Percentiles rank a stretch among this genome's conserved stretches.
Evolutionary conservation across 1,140 invertebrate genomes (phyloP).

Genomic region (Parapsyche elsis): DNA sequence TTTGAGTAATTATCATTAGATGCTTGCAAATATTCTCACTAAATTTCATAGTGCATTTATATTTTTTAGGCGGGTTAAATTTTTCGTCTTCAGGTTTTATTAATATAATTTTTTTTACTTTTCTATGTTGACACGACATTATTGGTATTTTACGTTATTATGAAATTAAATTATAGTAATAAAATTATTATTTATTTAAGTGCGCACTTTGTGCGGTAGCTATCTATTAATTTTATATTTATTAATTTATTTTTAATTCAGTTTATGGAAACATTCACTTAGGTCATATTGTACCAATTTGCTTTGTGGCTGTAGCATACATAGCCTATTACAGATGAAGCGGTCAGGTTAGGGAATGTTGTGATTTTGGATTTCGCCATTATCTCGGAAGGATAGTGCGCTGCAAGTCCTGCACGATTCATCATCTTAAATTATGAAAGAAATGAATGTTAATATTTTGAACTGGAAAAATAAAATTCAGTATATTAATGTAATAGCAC

Average conservation of each 20-base stretch:
- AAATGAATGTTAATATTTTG: neutral
- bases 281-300: constrained; percentile 8
- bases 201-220: constrained; percentile 29
- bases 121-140: neutral
- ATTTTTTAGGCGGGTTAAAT: neutral
- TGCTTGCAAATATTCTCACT: constrained; percentile 35
- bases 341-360: neutral
- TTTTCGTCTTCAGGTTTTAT: neutral
- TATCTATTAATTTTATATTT: constrained; percentile 28
- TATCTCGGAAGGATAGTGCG: neutral
- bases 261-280: constrained; percentile 12
- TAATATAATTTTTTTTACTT: neutral
- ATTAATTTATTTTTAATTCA: constrained; percentile 35
- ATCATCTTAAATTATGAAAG: neutral
- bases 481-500: constrained; percentile 17
- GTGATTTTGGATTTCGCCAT: neutral
- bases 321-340: neutral
- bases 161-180: constrained; percentile 5
- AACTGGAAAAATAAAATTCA: neutral
- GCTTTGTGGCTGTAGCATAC: neutral
- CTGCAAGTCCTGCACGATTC: neutral
- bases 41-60: neutral
- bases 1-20: constrained; percentile 29
- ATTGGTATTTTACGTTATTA: neutral
- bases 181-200: constrained; percentile 34